A percentile compares a stretch with the other conserved stretches of the same genome.
These are phyloP conservation scores for Aplidium turbinatum DNA, from an alignment of 23 tunicate species.

Conservation along the genomic window DNA sequence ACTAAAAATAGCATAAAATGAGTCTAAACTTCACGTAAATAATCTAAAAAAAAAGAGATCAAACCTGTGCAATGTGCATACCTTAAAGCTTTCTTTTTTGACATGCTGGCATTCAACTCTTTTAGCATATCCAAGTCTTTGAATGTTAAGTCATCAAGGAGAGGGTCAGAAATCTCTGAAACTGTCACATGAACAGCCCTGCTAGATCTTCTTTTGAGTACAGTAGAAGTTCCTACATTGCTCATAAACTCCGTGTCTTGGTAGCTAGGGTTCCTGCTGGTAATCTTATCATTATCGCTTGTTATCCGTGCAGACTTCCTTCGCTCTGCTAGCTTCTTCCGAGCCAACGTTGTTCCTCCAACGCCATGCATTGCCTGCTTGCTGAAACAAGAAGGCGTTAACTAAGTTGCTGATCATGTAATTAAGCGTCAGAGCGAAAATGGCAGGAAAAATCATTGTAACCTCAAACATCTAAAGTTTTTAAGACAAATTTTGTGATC, in stretches of 20 bases:
- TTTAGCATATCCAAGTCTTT: constrained; percentile 66
- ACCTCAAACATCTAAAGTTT: no score
- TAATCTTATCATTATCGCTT: constrained; percentile 9
- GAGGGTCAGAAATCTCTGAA: background rate
- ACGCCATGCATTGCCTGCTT: constrained; percentile 42
- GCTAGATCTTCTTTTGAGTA: no score
- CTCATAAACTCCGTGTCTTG: no score
- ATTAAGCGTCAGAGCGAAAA: no score
- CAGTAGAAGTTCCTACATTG: no score
- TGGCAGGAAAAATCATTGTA: no score
- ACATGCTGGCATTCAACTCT: constrained; percentile 60
- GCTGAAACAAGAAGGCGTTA: constrained; percentile 18
- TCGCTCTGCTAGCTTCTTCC: constrained; percentile 20
- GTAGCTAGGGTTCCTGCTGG: constrained; percentile 17
- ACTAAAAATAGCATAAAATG: no score
- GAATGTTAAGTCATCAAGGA: constrained; percentile 37
- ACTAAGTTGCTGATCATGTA: no score
- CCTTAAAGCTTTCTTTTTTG: constrained; percentile 52
- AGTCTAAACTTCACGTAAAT: no score
- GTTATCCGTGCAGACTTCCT: constrained; percentile 3
- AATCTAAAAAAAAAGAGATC: no score
- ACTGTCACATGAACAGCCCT: background rate
- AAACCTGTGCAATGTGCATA: no score
- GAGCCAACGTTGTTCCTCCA: constrained; percentile 40
- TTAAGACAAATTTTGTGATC: no score